A percentile compares a stretch with the other conserved stretches of the same genome.
Conservation (phyloP, 2,888 invertebrate species). For the Esperia sulphurella region DNA sequence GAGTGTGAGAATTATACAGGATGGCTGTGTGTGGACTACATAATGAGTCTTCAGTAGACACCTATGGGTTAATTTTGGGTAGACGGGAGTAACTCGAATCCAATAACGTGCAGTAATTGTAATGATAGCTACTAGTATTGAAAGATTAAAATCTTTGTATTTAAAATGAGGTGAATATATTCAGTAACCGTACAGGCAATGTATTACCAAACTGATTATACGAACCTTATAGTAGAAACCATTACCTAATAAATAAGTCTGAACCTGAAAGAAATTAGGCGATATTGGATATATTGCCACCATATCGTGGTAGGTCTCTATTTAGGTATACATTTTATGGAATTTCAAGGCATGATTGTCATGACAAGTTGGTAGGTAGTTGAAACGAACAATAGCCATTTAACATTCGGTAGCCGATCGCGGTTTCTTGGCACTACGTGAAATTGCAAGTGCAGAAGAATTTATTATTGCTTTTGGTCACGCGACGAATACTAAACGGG, state of each 20-base stretch:
- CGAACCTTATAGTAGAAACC: background rate
- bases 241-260: background rate
- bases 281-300: background rate
- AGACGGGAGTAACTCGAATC: background rate
- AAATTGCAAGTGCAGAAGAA: conserved; percentile 77
- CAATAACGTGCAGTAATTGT: background rate
- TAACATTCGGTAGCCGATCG: conserved; percentile 67
- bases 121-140: conserved; percentile 37
- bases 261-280: background rate
- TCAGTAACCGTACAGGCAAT: background rate
- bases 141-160: conserved; percentile 51
- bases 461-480: conserved; percentile 62
- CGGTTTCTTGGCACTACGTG: conserved; percentile 68
- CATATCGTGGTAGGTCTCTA: background rate
- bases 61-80: conserved; percentile 6
- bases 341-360: conserved; percentile 20
- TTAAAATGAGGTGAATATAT: conserved; percentile 51
- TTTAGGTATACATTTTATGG: background rate
- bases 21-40: background rate
- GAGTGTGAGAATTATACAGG: background rate
- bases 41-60: conserved; percentile 3
- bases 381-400: conserved; percentile 53
- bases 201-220: too few species aligned
- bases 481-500: conserved; percentile 66
- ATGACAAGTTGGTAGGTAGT: conserved; percentile 22